Percentiles rank a stretch among this genome's conserved stretches.
These are phyloP conservation scores for Scaptomyza montana DNA, from an alignment of 1,140 invertebrate species.

Conservation along the genomic window DNA sequence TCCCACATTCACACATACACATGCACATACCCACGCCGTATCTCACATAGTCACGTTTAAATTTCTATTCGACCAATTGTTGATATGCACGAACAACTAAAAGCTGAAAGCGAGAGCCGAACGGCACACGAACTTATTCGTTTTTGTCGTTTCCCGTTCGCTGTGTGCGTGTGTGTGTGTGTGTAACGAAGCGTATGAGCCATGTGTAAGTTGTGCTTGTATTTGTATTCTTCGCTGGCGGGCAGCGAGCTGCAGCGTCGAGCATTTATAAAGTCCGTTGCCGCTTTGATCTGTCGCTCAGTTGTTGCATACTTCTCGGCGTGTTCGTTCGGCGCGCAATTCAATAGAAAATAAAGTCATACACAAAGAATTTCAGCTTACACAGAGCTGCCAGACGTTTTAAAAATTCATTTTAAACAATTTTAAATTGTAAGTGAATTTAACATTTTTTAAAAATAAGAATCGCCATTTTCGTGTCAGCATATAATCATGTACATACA, in stretches of 20 bases:
- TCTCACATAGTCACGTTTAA: constrained; percentile 15
- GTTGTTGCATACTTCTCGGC: constrained; percentile 78
- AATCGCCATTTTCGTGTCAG: neutral
- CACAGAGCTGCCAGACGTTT: neutral
- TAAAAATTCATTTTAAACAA: neutral
- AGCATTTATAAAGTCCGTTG: constrained; percentile 66
- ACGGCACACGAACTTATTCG: constrained; percentile 46
- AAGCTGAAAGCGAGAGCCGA: constrained; percentile 24
- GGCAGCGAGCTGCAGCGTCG: constrained; percentile 9
- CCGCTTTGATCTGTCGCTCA: constrained; percentile 75
- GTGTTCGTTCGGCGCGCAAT: constrained; percentile 52
- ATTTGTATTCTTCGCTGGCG: constrained; percentile 31
- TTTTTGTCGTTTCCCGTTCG: constrained; percentile 44
- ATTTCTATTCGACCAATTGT: constrained; percentile 79
- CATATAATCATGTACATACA: neutral
- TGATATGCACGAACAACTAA: constrained; percentile 69
- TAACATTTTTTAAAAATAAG: neutral
- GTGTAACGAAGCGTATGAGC: constrained; percentile 32
- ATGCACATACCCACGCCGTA: constrained; percentile 4
- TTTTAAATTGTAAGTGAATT: constrained; percentile 9
- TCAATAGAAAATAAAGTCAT: constrained; percentile 2
- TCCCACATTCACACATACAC: neutral
- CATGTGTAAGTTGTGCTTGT: constrained; percentile 7
- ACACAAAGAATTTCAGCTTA: neutral
- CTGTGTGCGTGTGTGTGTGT: constrained; percentile 12